Evolutionary conservation across 92 coral and sea anemone species (phyloP).

Genomic region (Montipora capitata): DNA sequence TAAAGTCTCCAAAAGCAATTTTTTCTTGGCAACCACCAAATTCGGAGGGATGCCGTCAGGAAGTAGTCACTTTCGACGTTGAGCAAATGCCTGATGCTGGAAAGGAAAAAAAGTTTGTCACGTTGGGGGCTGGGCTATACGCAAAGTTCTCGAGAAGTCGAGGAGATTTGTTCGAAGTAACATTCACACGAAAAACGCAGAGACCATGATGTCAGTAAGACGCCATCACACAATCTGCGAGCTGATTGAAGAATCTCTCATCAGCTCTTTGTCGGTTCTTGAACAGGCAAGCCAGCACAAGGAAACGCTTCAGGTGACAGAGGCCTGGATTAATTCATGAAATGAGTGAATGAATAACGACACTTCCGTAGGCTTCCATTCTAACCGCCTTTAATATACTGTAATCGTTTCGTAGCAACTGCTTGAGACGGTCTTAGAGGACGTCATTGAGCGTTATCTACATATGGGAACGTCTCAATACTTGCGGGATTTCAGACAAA

Average conservation of each 20-base stretch:
- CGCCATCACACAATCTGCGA: slow-evolving; percentile 9
- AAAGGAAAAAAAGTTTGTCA: slow-evolving; percentile 1
- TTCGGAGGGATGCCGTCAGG: neutral
- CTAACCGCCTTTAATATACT: neutral
- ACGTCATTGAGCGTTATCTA: neutral
- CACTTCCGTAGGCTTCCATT: neutral
- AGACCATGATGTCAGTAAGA: neutral
- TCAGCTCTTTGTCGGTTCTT: neutral
- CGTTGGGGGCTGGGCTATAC: slow-evolving; percentile 26
- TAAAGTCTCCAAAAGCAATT: neutral
- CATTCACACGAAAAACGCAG: neutral
- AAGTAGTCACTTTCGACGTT: neutral
- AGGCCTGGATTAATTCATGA: slow-evolving; percentile 9
- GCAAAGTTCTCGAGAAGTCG: slow-evolving; percentile 19
- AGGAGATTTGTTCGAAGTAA: neutral
- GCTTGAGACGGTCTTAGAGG: neutral
- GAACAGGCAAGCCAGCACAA: slow-evolving; percentile 22
- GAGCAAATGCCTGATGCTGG: neutral
- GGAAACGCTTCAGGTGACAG: slow-evolving; percentile 44
- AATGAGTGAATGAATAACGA: neutral
- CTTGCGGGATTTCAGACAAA: neutral
- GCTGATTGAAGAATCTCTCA: slow-evolving; percentile 20
- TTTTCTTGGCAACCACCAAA: neutral
- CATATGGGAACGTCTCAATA: neutral
- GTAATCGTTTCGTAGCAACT: neutral